Conservation (phyloP, 2,888 invertebrate species). For the Macroteleia sp. region DNA sequence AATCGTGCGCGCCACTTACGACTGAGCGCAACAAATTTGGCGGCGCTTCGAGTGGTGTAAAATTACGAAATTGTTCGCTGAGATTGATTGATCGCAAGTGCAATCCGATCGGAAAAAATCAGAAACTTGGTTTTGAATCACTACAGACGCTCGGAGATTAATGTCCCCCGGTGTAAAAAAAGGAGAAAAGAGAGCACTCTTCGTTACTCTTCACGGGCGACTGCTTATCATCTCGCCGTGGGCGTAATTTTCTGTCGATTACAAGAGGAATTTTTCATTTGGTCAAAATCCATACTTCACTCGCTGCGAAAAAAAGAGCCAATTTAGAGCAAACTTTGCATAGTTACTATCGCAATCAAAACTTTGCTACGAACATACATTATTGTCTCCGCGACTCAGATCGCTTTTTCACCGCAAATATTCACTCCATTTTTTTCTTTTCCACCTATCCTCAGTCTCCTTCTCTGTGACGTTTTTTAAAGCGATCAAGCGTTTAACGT, state of each 20-base stretch:
- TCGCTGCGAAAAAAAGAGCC: slow-evolving; percentile 10
- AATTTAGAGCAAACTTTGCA: slow-evolving; percentile 55
- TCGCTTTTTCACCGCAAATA: slow-evolving; percentile 13
- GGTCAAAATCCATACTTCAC: slow-evolving; percentile 34
- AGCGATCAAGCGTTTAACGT: slow-evolving; percentile 12
- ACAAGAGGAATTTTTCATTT: slow-evolving; percentile 49
- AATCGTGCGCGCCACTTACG: too few species aligned
- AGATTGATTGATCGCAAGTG: too few species aligned
- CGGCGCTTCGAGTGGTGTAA: too few species aligned
- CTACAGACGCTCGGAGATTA: too few species aligned
- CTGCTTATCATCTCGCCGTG: slow-evolving; percentile 44
- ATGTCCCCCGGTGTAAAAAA: slow-evolving; percentile 23
- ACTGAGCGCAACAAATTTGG: too few species aligned
- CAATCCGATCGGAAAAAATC: too few species aligned
- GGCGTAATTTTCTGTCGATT: slow-evolving; percentile 54
- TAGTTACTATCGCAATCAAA: slow-evolving; percentile 52
- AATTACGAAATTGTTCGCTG: too few species aligned
- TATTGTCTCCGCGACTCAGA: slow-evolving; percentile 24
- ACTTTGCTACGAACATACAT: slow-evolving; percentile 38
- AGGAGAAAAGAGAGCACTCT: background rate
- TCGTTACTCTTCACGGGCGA: slow-evolving; percentile 43
- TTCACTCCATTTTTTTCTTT: background rate
- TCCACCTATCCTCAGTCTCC: too few species aligned
- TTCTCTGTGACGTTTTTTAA: too few species aligned
- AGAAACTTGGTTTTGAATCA: too few species aligned